Evolutionary conservation across 2,888 invertebrate genomes (phyloP).

Genomic region (Neocrepidodera transversa): DNA sequence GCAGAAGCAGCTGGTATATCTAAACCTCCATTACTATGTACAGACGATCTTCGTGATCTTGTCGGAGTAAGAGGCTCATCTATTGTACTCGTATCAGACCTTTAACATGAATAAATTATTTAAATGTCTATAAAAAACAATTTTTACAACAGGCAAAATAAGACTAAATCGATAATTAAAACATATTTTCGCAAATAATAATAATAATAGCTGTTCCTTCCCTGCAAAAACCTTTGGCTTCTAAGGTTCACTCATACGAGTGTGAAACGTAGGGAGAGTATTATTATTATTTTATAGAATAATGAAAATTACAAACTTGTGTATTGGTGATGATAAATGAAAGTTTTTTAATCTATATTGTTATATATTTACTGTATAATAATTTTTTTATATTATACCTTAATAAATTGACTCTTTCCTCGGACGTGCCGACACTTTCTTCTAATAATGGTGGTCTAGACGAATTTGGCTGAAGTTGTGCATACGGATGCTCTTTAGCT

Average conservation of each 20-base stretch:
- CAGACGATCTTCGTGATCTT: slow-evolving; percentile 62
- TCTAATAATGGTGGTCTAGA: slow-evolving; percentile 43
- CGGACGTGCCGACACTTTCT: slow-evolving; percentile 37
- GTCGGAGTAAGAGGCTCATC: slow-evolving; percentile 61
- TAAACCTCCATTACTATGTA: slow-evolving; percentile 60
- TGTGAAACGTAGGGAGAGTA: too few relatives aligned
- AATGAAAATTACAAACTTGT: too few relatives aligned
- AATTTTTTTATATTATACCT: slow-evolving; percentile 41
- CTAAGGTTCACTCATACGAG: too few relatives aligned
- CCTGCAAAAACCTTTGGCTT: too few relatives aligned
- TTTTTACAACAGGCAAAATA: too few relatives aligned
- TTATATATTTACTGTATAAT: too few relatives aligned
- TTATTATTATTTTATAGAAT: too few relatives aligned
- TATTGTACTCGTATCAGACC: slow-evolving; percentile 41
- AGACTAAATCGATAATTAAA: too few relatives aligned
- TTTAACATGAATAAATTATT: slow-evolving; percentile 18
- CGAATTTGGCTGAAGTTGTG: slow-evolving; percentile 69
- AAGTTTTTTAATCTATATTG: neutral
- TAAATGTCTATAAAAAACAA: too few relatives aligned
- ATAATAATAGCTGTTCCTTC: too few relatives aligned
- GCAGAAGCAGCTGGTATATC: slow-evolving; percentile 88
- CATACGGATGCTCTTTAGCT: slow-evolving; percentile 72
- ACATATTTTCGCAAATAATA: too few relatives aligned
- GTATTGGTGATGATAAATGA: too few relatives aligned
- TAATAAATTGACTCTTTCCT: slow-evolving; percentile 48